Conservation (phyloP, 2,797 vertebrate genomes). For the Otolemur crassicaudatus region DNA sequence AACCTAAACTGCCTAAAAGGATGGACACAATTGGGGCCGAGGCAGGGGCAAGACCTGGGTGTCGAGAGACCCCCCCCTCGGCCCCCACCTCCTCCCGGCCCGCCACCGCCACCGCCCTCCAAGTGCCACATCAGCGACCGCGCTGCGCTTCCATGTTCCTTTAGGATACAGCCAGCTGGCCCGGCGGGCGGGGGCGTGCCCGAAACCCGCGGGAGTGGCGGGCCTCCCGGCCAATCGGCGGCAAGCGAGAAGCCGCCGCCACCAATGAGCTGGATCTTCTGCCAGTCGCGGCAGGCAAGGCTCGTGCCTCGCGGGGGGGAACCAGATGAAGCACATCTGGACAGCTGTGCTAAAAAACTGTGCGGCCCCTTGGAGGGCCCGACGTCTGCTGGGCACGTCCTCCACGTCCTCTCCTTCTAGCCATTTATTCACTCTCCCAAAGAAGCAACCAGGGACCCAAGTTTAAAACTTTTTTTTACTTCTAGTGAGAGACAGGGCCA, state of each 20-base stretch:
- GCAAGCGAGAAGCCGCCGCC: background rate
- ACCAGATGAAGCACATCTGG: conserved; percentile 81
- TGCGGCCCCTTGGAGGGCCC: background rate
- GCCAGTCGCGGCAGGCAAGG: background rate
- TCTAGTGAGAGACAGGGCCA: conserved; percentile 14
- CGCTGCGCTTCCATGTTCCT: conserved; percentile 50
- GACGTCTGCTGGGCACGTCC: conserved; percentile 66
- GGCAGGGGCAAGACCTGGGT: background rate
- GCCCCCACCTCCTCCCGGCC: background rate
- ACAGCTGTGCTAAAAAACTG: conserved; percentile 62
- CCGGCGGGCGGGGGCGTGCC: background rate
- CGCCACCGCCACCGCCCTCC: background rate
- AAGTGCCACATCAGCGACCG: conserved; percentile 80
- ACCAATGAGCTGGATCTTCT: conserved; percentile 46
- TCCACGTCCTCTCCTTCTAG: conserved; percentile 66
- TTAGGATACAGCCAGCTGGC: background rate
- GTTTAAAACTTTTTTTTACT: background rate
- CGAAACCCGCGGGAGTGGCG: conserved; percentile 11
- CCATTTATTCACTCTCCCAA: conserved; percentile 25
- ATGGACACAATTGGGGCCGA: background rate
- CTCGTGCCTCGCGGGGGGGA: background rate
- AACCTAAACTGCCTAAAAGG: background rate
- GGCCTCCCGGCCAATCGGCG: conserved; percentile 34
- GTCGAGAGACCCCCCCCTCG: background rate
- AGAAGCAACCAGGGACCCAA: conserved; percentile 42